Base-by-base conservation (phyloP, 64 coral and sea anemone genomes). In the Acropora tenuis region DNA sequence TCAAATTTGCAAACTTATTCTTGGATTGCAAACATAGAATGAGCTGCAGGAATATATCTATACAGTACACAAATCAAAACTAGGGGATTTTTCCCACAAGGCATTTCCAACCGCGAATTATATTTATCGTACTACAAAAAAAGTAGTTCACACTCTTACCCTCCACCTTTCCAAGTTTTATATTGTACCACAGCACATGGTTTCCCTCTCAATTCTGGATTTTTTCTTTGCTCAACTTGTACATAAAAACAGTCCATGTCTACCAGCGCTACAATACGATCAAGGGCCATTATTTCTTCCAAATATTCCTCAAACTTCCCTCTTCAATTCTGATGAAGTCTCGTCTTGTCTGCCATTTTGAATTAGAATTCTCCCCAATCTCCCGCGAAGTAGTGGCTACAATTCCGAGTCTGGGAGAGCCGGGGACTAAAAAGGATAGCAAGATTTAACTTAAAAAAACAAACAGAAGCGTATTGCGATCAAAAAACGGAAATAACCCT, bases 161-260 rank as follows among this genome's bases (percentile, higher is more conserved):
- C 97, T 75, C 97, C 97, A 43, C 97, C 97, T 84, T 98, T 98
- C 97, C 97, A 98, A 6, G 85, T 66, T 79, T 98, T 98, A 18
- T 98, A 98, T 47, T 98, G 97, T 1, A 98, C 97, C 18, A 98
- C 97, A 48, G 97, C 97, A 80, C 97, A 98, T 45, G 94, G 97
- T 76, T 98, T 93, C 2, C 97, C 97, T 91, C 80, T 75, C 61
- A 96, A 84, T 18, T 83, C 76, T 18, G 97, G 94, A 53, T 87
- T 90, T 53, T 82, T 47, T 71, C 97, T 79, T 76, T 98, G 97
- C 53, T 98, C 97, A 13, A 98, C 94, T 94, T 98, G 97, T 4
- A 98, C 97, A 88, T 98, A 98, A 44, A 98, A 98, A 61, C 97
- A 98, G 50, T 98, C 97, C 97, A 98, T 98, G 59, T 98, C 97